Evolutionary conservation across 2,113 vertebrate genomes (phyloP).

Genomic region (Gallinago undulata): DNA sequence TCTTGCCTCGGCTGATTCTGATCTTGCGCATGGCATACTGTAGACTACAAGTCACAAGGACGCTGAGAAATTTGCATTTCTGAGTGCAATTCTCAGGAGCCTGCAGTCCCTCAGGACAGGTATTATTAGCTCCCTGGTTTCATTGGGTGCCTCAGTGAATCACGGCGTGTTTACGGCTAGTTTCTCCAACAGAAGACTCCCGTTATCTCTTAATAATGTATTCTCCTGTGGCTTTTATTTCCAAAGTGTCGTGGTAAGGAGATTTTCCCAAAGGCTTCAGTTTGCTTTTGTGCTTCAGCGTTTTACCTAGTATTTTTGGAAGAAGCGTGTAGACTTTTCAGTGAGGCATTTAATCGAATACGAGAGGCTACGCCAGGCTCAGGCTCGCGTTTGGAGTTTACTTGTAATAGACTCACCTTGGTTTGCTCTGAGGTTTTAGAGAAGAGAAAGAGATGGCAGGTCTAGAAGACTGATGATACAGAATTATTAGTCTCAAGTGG

Average conservation of each 20-base stretch:
- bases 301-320: conserved; percentile 49
- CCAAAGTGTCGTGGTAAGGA: conserved; percentile 46
- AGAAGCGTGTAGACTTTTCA: background rate
- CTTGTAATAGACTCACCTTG: background rate
- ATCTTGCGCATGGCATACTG: background rate
- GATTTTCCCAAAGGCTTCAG: conserved; percentile 42
- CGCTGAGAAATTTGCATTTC: background rate
- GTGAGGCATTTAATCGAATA: background rate
- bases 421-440: conserved; percentile 2
- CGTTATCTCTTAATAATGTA: conserved; percentile 60
- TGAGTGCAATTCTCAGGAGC: conserved; percentile 25
- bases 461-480: background rate
- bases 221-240: conserved; percentile 64
- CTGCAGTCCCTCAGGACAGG: conserved; percentile 4
- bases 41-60: background rate
- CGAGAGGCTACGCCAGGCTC: background rate
- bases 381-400: background rate
- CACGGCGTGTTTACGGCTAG: conserved; percentile 58
- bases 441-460: background rate
- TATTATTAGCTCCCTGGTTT: conserved; percentile 66
- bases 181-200: conserved; percentile 36
- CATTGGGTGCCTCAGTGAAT: conserved; percentile 65
- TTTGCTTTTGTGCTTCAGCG: conserved; percentile 52
- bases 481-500: conserved; percentile 2
- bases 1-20: background rate